Evolutionary conservation across 2,113 vertebrate species (phyloP), one percentile per base, ranked within the genome.

Genomic region (Aix galericulata): DNA sequence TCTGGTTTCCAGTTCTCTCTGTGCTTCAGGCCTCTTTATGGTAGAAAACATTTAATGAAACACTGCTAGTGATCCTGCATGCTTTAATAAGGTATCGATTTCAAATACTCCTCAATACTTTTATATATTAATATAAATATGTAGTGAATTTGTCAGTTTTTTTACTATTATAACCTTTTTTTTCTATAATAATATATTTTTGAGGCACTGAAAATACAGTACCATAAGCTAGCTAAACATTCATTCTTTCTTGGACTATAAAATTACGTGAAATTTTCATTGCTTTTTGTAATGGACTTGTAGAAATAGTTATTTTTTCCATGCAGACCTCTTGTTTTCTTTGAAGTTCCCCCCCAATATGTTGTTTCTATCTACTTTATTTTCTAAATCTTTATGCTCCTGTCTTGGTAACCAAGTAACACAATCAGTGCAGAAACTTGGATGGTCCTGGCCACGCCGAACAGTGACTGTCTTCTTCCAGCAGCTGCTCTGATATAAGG

Each of bases 1-100:
- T 95, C 95, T 95, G 59, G 27, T 86, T 97, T 95, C 87, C 79
- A 97, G 59, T 80, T 95, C 72, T 94, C 75, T 77, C 89, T 29
- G 77, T 95, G 89, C 55, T 67, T 94, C 1, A 1, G 20, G 29
- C 59, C 44, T 85, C 71, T 82, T 5, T 71, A 8, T 91, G 31
- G 67, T 83, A 74, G 40, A 86, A 84, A 80, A 63, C 36, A 83
- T 82, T 87, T 86, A 71, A 85, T 77, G 56, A 84, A 93, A 44
- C 4, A 73, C n/a, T 58, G 6, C 46, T 63, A n/a, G n/a, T 82
- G 44, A n/a, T 38, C 14, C 20, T 82, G 69, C 38, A 66, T 73
- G 68, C 53, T 58, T 94, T 89, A 14, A 18, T 80, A 17, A 29
- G 9, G 11, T 62, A 32, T 55, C 52, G 0, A 32, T 93, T 91